These are phyloP conservation scores for Phocoena sinus DNA, from an alignment of 2,113 vertebrate genomes.

Conservation along the genomic window DNA sequence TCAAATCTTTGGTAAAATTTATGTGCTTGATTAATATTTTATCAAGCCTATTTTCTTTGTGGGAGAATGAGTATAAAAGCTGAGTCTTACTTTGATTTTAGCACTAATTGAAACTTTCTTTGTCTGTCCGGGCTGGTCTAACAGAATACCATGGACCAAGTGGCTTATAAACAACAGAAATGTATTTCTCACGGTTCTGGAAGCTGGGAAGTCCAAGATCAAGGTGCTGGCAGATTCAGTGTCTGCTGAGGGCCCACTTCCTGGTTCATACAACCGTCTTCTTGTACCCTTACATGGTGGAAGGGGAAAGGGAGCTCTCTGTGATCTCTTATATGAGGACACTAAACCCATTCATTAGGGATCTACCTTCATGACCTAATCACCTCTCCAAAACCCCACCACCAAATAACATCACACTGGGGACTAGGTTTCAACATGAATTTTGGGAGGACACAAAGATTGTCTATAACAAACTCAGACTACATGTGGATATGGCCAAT, in stretches of 20 bases:
- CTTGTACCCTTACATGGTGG: not conserved
- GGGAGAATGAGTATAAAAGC: not conserved
- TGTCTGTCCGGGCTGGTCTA: not conserved
- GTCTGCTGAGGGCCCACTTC: not conserved
- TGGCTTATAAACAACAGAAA: not conserved
- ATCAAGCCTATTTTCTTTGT: not conserved
- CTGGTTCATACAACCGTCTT: not conserved
- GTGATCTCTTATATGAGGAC: not conserved
- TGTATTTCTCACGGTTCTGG: not conserved
- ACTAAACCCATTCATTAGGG: not conserved
- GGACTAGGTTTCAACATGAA: not conserved
- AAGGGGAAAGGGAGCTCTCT: not conserved
- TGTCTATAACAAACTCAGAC: not conserved
- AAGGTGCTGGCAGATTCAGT: not conserved
- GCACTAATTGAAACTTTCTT: not conserved
- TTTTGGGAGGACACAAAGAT: not conserved
- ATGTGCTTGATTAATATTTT: not conserved
- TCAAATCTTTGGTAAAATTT: not conserved
- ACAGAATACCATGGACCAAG: not conserved
- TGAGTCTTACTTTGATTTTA: not conserved
- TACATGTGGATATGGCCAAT: not conserved
- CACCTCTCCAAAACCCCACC: not conserved
- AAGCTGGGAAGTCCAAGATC: not conserved
- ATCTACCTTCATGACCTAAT: not conserved
- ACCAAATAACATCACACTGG: not conserved